Percentiles rank a stretch among this genome's conserved stretches.
These are phyloP conservation scores for Machaerirhynchus nigripectus DNA, from an alignment of 2,113 vertebrate species.

Conservation along the genomic window DNA sequence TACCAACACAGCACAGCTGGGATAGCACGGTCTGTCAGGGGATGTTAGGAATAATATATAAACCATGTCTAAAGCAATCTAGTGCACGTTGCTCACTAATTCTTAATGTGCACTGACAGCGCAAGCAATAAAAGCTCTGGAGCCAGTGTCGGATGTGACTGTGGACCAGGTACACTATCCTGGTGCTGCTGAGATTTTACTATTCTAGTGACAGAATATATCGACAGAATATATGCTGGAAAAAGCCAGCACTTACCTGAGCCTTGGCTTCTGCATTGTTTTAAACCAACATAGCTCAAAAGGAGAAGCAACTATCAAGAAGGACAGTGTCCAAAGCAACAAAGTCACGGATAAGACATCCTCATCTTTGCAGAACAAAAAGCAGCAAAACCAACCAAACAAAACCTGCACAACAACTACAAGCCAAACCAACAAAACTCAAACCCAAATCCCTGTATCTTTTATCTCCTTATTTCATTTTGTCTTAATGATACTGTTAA, in stretches of 20 bases:
- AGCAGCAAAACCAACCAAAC: background rate
- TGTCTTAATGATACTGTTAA: background rate
- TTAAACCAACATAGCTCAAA: background rate
- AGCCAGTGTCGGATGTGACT: background rate
- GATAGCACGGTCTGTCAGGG: background rate
- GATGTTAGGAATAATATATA: background rate
- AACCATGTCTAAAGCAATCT: background rate
- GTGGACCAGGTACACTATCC: background rate
- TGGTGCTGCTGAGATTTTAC: background rate
- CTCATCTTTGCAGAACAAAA: background rate
- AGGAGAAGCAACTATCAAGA: background rate
- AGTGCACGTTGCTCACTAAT: background rate
- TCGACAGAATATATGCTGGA: background rate
- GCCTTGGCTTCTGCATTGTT: background rate
- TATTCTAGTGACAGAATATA: background rate
- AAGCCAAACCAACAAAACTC: background rate
- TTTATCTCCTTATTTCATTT: background rate
- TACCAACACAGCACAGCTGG: background rate
- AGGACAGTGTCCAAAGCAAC: background rate
- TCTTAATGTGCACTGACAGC: background rate
- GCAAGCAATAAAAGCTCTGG: background rate
- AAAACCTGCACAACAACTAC: background rate
- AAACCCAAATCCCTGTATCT: background rate
- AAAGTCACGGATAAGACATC: background rate
- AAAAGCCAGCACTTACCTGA: background rate